phyloP scores from a whole-genome alignment of 2,797 vertebrate genomes.

The Cheirogaleus major region DNA sequence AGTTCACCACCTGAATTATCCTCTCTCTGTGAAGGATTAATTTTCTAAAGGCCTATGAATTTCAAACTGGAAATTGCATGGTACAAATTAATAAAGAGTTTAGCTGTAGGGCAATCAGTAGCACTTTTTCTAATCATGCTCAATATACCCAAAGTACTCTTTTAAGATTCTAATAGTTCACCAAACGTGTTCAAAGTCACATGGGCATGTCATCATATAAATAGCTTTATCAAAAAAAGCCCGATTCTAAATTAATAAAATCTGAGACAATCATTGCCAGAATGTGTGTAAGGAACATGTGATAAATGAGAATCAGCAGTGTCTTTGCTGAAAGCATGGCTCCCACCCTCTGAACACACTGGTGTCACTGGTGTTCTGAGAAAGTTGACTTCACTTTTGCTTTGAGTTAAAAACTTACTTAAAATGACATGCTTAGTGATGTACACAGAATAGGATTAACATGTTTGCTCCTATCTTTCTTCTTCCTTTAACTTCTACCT shows the following conservation, averaged over 20 bases:
- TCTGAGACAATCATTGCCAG: neutral
- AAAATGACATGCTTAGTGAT: neutral
- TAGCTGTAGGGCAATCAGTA: slow-evolving; percentile 73
- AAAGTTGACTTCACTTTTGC: neutral
- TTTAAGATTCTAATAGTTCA: slow-evolving; percentile 77
- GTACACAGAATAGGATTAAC: neutral
- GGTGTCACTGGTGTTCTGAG: neutral
- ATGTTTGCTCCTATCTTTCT: neutral
- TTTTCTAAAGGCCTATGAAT: slow-evolving; percentile 79
- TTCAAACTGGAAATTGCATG: slow-evolving; percentile 78
- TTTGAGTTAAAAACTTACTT: neutral
- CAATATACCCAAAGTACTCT: slow-evolving; percentile 48
- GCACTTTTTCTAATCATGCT: slow-evolving; percentile 69
- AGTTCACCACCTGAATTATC: slow-evolving; percentile 77
- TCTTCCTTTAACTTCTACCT: neutral
- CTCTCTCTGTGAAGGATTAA: slow-evolving; percentile 70
- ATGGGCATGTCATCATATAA: slow-evolving; percentile 61
- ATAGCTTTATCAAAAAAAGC: slow-evolving; percentile 63
- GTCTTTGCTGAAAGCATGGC: neutral
- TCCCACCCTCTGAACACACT: neutral
- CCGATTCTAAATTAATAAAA: slow-evolving; percentile 51
- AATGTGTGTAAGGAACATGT: neutral
- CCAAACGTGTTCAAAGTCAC: slow-evolving; percentile 44
- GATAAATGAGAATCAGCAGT: neutral
- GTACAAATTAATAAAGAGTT: slow-evolving; percentile 78